Conservation (phyloP, 2,888 invertebrate genomes). For the Morpho achilles region DNA sequence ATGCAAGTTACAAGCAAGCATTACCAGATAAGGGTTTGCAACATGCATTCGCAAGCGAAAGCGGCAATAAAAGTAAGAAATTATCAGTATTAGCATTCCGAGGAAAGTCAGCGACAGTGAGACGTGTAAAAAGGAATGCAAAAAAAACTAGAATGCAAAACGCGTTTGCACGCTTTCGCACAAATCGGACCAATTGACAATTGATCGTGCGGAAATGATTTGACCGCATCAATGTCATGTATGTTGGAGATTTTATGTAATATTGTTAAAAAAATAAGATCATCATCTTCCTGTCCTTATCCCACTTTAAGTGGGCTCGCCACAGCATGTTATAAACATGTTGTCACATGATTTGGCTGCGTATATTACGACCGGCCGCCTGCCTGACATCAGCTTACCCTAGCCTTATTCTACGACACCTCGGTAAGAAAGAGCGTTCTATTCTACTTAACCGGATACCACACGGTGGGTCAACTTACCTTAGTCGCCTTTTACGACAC, state of each 20-base stretch:
- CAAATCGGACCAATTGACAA: slow-evolving; percentile 28
- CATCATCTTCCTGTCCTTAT: too few species aligned
- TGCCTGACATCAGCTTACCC: too few species aligned
- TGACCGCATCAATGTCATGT: slow-evolving; percentile 12
- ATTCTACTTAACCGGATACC: too few species aligned
- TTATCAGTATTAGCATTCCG: slow-evolving; percentile 8
- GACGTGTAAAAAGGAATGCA: slow-evolving; percentile 22
- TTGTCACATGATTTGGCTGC: too few species aligned
- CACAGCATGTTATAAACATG: too few species aligned
- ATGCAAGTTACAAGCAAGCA: not conserved
- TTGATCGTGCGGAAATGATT: slow-evolving; percentile 23
- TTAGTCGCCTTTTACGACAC: too few species aligned
- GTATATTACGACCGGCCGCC: too few species aligned
- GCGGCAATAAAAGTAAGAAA: slow-evolving; percentile 8
- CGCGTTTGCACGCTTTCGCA: slow-evolving; percentile 31
- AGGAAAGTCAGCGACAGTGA: slow-evolving; percentile 20
- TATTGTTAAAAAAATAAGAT: slow-evolving; percentile 1
- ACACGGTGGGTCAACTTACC: too few species aligned
- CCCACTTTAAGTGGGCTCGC: too few species aligned
- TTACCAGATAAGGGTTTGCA: not conserved
- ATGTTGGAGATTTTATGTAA: slow-evolving; percentile 2
- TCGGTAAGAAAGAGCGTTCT: too few species aligned
- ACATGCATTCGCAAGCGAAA: slow-evolving; percentile 14
- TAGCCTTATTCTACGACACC: too few species aligned
- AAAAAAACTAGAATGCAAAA: slow-evolving; percentile 29